These are phyloP conservation scores for Solen grandis DNA, from an alignment of 1,140 invertebrate genomes.

Conservation along the genomic window DNA sequence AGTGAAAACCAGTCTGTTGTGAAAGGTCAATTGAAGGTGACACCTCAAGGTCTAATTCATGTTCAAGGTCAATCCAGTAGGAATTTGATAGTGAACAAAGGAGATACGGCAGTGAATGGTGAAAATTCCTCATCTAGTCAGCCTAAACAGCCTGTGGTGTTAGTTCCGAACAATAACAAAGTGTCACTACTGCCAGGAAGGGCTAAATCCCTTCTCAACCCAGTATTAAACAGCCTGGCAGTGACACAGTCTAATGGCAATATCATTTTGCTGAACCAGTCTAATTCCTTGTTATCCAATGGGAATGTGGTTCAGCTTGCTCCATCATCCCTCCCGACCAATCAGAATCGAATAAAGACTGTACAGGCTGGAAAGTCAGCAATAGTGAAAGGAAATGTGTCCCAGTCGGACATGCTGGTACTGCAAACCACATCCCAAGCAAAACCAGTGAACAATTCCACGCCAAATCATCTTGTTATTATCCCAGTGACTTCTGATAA, in stretches of 20 bases:
- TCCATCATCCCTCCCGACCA: not conserved
- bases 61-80: constrained; percentile 44
- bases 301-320: no score
- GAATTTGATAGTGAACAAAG: constrained; percentile 19
- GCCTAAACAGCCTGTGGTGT: constrained; percentile 30
- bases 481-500: constrained; percentile 36
- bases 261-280: constrained; percentile 28
- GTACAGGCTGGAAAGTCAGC: not conserved
- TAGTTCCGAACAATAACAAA: constrained; percentile 45
- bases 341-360: not conserved
- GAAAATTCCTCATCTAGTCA: not conserved
- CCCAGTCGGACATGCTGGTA: not conserved
- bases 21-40: constrained; percentile 63
- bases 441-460: not conserved
- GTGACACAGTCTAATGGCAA: constrained; percentile 43
- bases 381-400: not conserved
- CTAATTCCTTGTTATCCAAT: not conserved
- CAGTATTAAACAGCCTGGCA: constrained; percentile 9
- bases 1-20: constrained; percentile 16
- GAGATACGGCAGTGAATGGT: constrained; percentile 10
- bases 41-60: constrained; percentile 62
- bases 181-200: not conserved
- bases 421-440: no score
- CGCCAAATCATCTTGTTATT: constrained; percentile 48
- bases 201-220: constrained; percentile 35